Evolutionary conservation across 2,888 invertebrate genomes (phyloP).

Genomic region (Drosophila subsilvestris): DNA sequence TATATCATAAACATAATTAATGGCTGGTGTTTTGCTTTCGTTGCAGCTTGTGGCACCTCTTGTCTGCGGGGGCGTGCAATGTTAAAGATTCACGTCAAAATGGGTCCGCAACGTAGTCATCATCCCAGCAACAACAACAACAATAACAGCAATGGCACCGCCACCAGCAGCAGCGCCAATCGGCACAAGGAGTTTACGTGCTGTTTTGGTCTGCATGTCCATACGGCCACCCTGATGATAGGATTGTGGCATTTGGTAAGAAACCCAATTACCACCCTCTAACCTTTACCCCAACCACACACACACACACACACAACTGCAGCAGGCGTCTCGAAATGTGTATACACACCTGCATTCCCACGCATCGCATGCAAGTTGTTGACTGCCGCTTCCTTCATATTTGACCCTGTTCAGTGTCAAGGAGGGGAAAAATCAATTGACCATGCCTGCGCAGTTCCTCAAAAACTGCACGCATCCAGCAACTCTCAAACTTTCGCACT

Average conservation of each 20-base stretch:
- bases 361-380: slow-evolving; percentile 30
- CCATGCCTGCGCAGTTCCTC: slow-evolving; percentile 39
- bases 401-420: slow-evolving; percentile 76
- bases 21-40: slow-evolving; percentile 8
- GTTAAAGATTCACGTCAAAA: slow-evolving; percentile 84
- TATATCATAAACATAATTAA: slow-evolving; percentile 26
- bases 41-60: slow-evolving; percentile 15
- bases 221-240: slow-evolving; percentile 91
- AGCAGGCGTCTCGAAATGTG: not conserved
- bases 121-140: slow-evolving; percentile 45
- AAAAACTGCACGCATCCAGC: slow-evolving; percentile 49
- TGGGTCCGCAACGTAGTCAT: slow-evolving; percentile 86
- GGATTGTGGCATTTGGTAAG: slow-evolving; percentile 94
- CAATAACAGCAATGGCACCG: slow-evolving; percentile 31
- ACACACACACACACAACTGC: slow-evolving; percentile 1
- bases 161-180: slow-evolving; percentile 30
- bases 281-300: slow-evolving; percentile 8
- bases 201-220: slow-evolving; percentile 92
- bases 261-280: slow-evolving; percentile 44
- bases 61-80: slow-evolving; percentile 71
- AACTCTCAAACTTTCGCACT: slow-evolving; percentile 25
- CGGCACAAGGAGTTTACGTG: slow-evolving; percentile 90
- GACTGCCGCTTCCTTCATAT: slow-evolving; percentile 28
- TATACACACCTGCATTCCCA: slow-evolving; percentile 30
- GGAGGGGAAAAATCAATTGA: slow-evolving; percentile 70